Evolutionary conservation across 2,888 invertebrate species (phyloP), one percentile per base, ranked within the genome.

Genomic region (Andrena marginata): DNA sequence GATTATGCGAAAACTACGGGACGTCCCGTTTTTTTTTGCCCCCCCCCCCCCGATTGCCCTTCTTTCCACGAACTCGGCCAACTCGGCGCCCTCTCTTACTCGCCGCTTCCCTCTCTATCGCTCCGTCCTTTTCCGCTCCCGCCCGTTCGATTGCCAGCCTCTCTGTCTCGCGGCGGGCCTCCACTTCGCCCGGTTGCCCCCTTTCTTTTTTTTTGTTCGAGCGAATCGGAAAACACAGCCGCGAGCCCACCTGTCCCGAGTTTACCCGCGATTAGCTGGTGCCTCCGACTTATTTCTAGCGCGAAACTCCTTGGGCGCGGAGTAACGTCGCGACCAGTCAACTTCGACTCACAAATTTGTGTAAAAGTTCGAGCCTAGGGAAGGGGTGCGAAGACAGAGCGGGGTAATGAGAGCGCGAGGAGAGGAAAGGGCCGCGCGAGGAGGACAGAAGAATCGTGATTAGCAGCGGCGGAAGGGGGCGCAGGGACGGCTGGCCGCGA

Each of bases 1-100:
- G 80, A 89, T 89, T 89, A 88, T 77, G 86, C 81, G 82, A 89
- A 80, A 83, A 73, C 62, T 79, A 80, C 84, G 63, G 77, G 64
- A 75, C 67, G 75, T 59, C 56, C 62, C 35, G 62, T 84, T 82
- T 87, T 68, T 85, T 85, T n/a, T n/a, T n/a, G n/a, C n/a, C n/a
- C n/a, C n/a, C n/a, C n/a, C n/a, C n/a, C n/a, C 79, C 70, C 77
- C 54, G 73, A 73, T 84, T 71, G 78, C 78, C 51, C 69, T 70
- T 51, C 51, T 76, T 81, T 85, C 84, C 60, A 10, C 60, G 77
- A 86, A 81, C 63, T 65, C 48, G 13, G 26, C 8, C 26, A 23
- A 51, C 80, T 3, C 23, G 23, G 67, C 54, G 23, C 16, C 16
- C 20, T 20, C 20, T 10, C 23, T 35, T 4, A 7, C 56, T 20